Percentiles rank a stretch among this genome's conserved stretches.
These are phyloP conservation scores for Neoarius graeffei DNA, from an alignment of 2,113 vertebrate genomes.

Conservation along the genomic window DNA sequence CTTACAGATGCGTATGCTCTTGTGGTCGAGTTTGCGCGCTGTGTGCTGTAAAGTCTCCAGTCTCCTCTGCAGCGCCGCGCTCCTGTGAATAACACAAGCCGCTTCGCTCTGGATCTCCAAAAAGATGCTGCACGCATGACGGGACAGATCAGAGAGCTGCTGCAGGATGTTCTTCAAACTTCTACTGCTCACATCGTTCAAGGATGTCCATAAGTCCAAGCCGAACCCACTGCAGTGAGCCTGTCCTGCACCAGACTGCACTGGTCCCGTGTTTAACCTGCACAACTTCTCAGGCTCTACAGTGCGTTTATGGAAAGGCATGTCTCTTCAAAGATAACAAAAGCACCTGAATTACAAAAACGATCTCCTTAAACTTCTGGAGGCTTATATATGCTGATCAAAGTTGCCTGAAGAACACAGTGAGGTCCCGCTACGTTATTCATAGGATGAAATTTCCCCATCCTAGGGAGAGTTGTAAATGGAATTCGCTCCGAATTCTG, in stretches of 20 bases:
- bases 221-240: slow-evolving; percentile 14
- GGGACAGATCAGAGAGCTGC: slow-evolving; percentile 82
- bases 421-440: slow-evolving; percentile 46
- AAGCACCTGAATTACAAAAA: neutral
- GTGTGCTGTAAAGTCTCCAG: slow-evolving; percentile 71
- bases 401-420: neutral
- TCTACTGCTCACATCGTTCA: slow-evolving; percentile 77
- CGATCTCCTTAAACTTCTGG: neutral
- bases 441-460: slow-evolving; percentile 42
- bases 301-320: slow-evolving; percentile 79
- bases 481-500: neutral
- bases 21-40: slow-evolving; percentile 73
- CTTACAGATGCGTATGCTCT: slow-evolving; percentile 80
- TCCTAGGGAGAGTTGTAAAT: neutral
- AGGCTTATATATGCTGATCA: neutral
- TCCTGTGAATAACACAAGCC: slow-evolving; percentile 68
- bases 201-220: slow-evolving; percentile 64
- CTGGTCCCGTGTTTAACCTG: slow-evolving; percentile 57
- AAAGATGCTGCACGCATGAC: slow-evolving; percentile 80
- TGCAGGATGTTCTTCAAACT: slow-evolving; percentile 72
- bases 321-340: slow-evolving; percentile 43
- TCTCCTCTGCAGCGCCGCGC: slow-evolving; percentile 70
- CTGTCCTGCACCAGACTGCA: slow-evolving; percentile 6
- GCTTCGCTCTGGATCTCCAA: slow-evolving; percentile 76
- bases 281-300: slow-evolving; percentile 69